These are phyloP conservation scores for Danio choprae DNA, from an alignment of 2,797 vertebrate species.

Conservation along the genomic window DNA sequence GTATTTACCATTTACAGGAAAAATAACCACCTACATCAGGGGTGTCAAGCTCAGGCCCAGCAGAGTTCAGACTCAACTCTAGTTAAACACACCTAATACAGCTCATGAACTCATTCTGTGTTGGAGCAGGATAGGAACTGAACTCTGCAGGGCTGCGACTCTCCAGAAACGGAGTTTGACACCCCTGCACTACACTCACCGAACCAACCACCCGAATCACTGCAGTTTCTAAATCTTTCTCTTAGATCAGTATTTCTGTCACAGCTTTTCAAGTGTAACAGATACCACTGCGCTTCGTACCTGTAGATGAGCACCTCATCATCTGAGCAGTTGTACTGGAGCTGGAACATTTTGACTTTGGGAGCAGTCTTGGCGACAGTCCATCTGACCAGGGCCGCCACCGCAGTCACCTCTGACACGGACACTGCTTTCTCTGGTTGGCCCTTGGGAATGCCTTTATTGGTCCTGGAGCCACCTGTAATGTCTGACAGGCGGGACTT, in stretches of 20 bases:
- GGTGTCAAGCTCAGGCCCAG: too few species aligned
- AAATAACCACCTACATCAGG: too few species aligned
- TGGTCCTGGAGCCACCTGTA: conserved; percentile 85
- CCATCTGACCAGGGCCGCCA: conserved; percentile 91
- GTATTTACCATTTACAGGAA: conserved; percentile 1
- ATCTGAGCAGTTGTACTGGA: conserved; percentile 95
- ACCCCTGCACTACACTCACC: background rate
- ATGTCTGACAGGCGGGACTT: conserved; percentile 93
- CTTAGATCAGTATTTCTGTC: background rate
- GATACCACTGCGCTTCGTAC: conserved; percentile 71
- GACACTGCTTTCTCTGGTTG: conserved; percentile 83
- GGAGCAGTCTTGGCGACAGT: conserved; percentile 88
- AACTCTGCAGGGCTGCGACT: too few species aligned
- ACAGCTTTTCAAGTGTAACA: background rate
- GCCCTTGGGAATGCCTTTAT: conserved; percentile 81
- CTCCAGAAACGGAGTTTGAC: too few species aligned
- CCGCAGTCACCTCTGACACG: conserved; percentile 88
- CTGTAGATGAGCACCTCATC: conserved; percentile 96
- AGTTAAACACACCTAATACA: too few species aligned
- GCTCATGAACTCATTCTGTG: too few species aligned
- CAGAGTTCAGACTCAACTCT: too few species aligned
- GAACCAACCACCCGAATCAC: background rate
- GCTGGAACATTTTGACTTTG: conserved; percentile 95
- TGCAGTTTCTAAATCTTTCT: background rate
- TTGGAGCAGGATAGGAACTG: too few species aligned